phyloP scores from a whole-genome alignment of 2,888 invertebrate genomes.

The Platycnemis pennipes region DNA sequence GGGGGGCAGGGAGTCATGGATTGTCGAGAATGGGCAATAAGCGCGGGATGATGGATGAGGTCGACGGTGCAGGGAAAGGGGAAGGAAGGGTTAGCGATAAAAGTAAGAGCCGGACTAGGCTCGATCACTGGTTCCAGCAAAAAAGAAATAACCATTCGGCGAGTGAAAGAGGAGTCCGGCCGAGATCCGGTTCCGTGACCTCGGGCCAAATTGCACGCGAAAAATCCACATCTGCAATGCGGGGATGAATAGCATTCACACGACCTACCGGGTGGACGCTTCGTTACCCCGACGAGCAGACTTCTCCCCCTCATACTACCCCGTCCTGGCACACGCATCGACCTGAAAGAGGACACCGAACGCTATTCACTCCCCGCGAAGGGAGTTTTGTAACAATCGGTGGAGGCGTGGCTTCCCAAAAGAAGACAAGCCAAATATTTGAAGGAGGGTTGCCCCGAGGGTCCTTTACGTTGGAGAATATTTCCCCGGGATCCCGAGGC shows the following conservation, averaged over 20 bases:
- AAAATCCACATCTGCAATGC: conserved; percentile 38
- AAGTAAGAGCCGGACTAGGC: not conserved
- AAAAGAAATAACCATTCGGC: not conserved
- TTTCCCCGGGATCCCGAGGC: not conserved
- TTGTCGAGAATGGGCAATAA: not conserved
- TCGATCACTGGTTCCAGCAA: not conserved
- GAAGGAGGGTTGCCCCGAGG: not conserved
- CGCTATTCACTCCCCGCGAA: not conserved
- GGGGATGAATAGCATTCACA: conserved; percentile 35
- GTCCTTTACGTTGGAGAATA: not conserved
- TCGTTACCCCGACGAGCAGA: not conserved
- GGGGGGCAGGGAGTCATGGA: not conserved
- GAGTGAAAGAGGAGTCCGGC: not conserved
- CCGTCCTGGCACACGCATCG: not conserved
- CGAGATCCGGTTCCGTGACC: not conserved
- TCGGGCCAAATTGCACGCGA: conserved; percentile 15
- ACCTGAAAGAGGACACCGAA: not conserved
- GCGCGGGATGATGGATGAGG: not conserved
- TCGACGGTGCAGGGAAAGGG: not conserved
- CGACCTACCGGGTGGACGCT: not conserved
- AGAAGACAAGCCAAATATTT: not conserved
- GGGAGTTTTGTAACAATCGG: not conserved
- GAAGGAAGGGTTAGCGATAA: not conserved
- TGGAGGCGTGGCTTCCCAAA: not conserved
- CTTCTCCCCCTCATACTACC: not conserved